A percentile compares a stretch with the other conserved stretches of the same genome.
Conservation (phyloP, 2,113 vertebrate genomes). For the Lepisosteus osseus region DNA sequence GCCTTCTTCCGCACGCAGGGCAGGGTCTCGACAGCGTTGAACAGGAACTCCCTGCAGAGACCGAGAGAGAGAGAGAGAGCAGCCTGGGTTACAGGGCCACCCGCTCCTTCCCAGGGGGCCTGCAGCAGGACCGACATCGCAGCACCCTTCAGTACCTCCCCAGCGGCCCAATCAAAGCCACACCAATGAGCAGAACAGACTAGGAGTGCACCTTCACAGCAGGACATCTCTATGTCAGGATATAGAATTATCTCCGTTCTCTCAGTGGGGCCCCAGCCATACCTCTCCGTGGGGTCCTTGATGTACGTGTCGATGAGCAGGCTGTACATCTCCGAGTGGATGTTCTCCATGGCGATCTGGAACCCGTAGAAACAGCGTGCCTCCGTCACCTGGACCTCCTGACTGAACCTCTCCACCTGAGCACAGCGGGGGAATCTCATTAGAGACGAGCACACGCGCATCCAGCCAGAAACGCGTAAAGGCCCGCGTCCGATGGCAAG, state of each 20-base stretch:
- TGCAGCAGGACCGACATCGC: too few species aligned
- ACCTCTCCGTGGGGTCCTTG: constrained; percentile 21
- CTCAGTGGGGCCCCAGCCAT: not conserved
- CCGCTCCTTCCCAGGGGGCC: too few species aligned
- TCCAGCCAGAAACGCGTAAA: too few species aligned
- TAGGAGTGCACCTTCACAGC: too few species aligned
- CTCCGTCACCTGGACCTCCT: constrained; percentile 19
- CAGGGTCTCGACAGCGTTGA: constrained; percentile 91
- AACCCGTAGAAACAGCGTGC: constrained; percentile 23
- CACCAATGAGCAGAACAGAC: too few species aligned
- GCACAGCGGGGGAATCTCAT: not conserved
- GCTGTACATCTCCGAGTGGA: constrained; percentile 23
- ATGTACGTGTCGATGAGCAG: constrained; percentile 22
- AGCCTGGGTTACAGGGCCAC: too few species aligned
- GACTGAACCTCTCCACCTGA: constrained; percentile 18
- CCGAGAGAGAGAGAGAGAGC: not conserved
- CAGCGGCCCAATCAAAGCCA: too few species aligned
- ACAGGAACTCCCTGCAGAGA: constrained; percentile 81
- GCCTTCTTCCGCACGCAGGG: constrained; percentile 97
- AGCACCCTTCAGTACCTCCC: too few species aligned
- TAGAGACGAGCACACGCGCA: not conserved
- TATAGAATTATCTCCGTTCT: too few species aligned
- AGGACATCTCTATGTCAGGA: too few species aligned
- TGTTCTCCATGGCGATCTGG: constrained; percentile 24
- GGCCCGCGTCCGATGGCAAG: too few species aligned